Base-by-base conservation (phyloP, 2,797 vertebrate genomes). In the Sus cebifrons region DNA sequence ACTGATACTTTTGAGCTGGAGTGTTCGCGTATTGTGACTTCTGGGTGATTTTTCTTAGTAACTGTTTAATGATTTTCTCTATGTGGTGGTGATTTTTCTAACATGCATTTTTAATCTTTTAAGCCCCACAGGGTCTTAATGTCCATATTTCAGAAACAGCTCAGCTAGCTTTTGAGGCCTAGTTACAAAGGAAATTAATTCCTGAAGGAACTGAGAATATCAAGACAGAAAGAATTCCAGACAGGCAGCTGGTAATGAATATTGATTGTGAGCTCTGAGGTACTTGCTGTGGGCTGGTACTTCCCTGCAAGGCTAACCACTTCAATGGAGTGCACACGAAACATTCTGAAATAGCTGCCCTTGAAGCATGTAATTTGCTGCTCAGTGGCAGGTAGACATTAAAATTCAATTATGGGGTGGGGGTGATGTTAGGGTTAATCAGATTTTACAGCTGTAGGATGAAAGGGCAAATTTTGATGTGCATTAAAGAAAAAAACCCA, bases 131-230 rank as follows among this genome's bases (percentile, higher is more conserved):
- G 62, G 54, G 27, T 95, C 54, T 82, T 81, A 95, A 82, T 92
- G 81, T 87, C 49, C 32, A 4, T 92, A 82, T 93, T 96, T 96
- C 58, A 94, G 94, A 93, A 97, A 91, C 8, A 75, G 56, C 27
- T 85, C 21, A 88, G 73, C 60, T 86, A 81, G 75, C 74, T 56
- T 95, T 97, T 1, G 9, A 87, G 94, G 75, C 58, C 75, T 96
- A 79, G 70, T 86, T 49, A 85, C 74, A 87, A 75, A 97, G 89
- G 70, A 95, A 91, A 82, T 94, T 92, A 96, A 95, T 91, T 96
- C 56, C 79, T 92, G 10, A 56, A 82, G 62, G 56, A 95, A 94
- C 67, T 94, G 52, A 92, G 88, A 60, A 85, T 83, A 84, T 92
- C 23, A 86, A 70, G 65, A 85, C 73, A 86, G 75, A 89, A 96